A percentile compares a stretch with the other conserved stretches of the same genome.
Conservation (phyloP, 2,113 vertebrate genomes). For the Phasianus colchicus region DNA sequence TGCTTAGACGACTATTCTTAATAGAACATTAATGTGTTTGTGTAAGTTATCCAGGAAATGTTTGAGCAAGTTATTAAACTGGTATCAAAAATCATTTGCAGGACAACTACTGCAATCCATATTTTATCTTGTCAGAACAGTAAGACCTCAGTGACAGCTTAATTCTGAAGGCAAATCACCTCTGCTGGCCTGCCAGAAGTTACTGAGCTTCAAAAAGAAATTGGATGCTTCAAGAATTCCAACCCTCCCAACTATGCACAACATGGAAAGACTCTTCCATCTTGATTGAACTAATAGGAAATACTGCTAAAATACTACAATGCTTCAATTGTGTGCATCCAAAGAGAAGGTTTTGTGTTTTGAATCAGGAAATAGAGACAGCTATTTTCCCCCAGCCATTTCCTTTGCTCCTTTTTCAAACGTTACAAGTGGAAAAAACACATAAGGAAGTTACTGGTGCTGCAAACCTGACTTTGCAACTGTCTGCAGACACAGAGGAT, state of each 20-base stretch:
- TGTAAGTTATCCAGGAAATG: background rate
- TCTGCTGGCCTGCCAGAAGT: background rate
- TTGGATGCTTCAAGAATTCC: background rate
- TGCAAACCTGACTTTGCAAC: background rate
- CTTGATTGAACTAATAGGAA: background rate
- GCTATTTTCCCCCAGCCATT: background rate
- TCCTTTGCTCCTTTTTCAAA: background rate
- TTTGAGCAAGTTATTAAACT: background rate
- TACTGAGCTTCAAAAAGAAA: background rate
- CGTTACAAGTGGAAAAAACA: background rate
- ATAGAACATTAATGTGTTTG: too few relatives aligned
- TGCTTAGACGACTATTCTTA: background rate
- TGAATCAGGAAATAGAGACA: background rate
- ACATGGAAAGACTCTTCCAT: background rate
- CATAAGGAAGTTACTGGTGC: background rate
- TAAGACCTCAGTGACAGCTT: background rate
- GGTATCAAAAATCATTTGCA: background rate
- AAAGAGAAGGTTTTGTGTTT: background rate
- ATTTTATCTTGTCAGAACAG: background rate
- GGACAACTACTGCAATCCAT: background rate
- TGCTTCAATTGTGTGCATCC: background rate
- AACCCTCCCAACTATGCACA: background rate
- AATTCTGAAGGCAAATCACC: background rate
- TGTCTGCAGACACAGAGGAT: fast-evolving
- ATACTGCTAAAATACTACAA: background rate